Base-by-base conservation (phyloP, 2,113 vertebrate species). In the Vidua macroura region DNA sequence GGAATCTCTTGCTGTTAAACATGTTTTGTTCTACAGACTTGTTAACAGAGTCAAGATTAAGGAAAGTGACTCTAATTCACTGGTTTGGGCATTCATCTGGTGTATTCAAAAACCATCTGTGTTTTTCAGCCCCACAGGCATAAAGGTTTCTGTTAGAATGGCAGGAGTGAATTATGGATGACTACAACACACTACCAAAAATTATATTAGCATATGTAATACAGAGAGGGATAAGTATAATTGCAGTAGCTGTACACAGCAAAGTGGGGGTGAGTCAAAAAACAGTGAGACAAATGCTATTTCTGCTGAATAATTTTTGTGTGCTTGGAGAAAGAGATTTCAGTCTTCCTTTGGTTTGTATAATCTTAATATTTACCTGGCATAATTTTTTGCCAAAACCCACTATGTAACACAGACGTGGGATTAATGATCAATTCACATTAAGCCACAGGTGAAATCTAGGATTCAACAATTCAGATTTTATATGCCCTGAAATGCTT, bases 121-220 rank as follows among this genome's bases (percentile, higher is more conserved):
- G 41, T 70, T n/a, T 88, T 74, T 37, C 64, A 88, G 60, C 43
- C 92, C 62, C n/a, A 44, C 22, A 84, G 91, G 83, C 64, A 88
- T 72, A 72, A 86, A 77, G 20, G 66, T 93, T 93, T 87, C 53
- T 67, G 43, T 73, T 87, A 79, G 51, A 76, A 86, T 83, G 62
- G 52, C 83, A 66, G 16, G 15, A 68, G 55, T 93, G 77, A 93
- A 93, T 93, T 96, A 87, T 60, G 58, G 12, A 89, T 93, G 77
- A 76, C 31, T 75, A 28, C 58, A 79, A 63, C 41, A 59, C 70
- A 49, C 46, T 53, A 37, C 66, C 62, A 75, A 86, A 95, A 92
- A 88, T 92, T 79, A 79, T 31, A 89, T 63, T 72, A 68, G 69
- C 91, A 84, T 93, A 72, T 37, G 33, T 79, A 78, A 83, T 53